Conservation (phyloP, 64 coral and sea anemone species). For the Montipora capricornis region DNA sequence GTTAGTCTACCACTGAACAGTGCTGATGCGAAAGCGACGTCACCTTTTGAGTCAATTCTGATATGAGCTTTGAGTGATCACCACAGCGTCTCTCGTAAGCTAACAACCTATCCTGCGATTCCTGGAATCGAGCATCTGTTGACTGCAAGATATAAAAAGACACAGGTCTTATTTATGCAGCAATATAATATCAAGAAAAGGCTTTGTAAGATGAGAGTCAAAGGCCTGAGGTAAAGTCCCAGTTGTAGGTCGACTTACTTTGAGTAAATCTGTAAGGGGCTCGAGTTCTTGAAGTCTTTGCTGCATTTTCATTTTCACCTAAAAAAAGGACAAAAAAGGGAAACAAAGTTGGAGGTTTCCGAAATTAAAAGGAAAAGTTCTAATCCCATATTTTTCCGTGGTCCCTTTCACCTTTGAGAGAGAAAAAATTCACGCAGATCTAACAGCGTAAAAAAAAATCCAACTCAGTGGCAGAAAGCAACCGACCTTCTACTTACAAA, state of each 20-base stretch:
- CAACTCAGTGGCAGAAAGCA: no score
- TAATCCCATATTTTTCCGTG: no score
- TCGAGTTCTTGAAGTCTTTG: conserved; percentile 93
- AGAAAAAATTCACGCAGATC: no score
- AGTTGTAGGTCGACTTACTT: conserved; percentile 45
- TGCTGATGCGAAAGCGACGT: neutral
- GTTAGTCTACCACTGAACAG: no score
- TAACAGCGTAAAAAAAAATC: no score
- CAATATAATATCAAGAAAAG: no score
- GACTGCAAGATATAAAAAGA: conserved; percentile 28
- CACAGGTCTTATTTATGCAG: no score
- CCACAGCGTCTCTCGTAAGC: conserved; percentile 91
- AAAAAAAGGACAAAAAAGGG: neutral
- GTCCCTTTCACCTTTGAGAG: no score
- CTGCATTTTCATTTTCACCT: conserved; percentile 90
- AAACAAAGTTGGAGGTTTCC: neutral
- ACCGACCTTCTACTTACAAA: no score
- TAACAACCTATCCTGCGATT: conserved; percentile 90
- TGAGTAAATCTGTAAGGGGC: conserved; percentile 90
- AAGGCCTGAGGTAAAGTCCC: no score
- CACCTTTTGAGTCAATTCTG: conserved; percentile 96
- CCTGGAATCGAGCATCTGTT: conserved; percentile 87
- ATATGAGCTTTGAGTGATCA: conserved; percentile 93
- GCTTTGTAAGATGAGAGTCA: no score
- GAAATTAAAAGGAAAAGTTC: no score